Base-by-base conservation (phyloP, 1,140 invertebrate species). In the Elymnias hypermnestra region DNA sequence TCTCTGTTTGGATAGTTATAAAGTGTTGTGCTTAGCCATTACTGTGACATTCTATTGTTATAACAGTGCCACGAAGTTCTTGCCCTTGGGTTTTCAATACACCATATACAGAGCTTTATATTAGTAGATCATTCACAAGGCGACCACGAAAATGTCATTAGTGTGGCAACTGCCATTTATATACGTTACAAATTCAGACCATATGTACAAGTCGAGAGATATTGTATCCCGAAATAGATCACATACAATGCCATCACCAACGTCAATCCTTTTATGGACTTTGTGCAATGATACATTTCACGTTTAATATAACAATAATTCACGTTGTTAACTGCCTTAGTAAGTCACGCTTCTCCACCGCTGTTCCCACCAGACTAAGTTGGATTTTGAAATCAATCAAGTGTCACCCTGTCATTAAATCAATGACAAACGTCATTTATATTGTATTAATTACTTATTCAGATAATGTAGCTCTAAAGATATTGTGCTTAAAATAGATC, bases 151-250 rank as follows among this genome's bases (percentile, higher is more conserved):
- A 36, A 42, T 37, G 31, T 26, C 38, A 42, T 49, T 42, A 49
- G 31, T 9, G 39, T 42, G 10, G 22, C 33, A 37, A 22, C 42
- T n/a, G 42, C 7, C 38, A 26, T 47, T 26, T 36, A 22, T 37
- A 10, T 36, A 17, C n/a, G 29, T 38, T 36, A 37, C 33, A 44
- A 50, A 40, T 50, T 38, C 47, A 43, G 17, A 23, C 33, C 47
- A 43, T 22, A 37, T 36, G 38, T 26, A 19, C 19, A 18, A 25
- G 13, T 21, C 46, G 26, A 41, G 43, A 28, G 46, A 48, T 48
- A 43, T 50, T 50, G 39, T 50, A 25, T 50, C 33, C 47, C 33
- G 33, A 50, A 43, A 50, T 50, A 50, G 39, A 43, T 50, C 39
- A 23, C 22, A 33, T 12, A 50, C 40, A 50, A 50, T 50, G 31